Base-by-base conservation (phyloP, 1,140 invertebrate genomes). In the Hirudo medicinalis region DNA sequence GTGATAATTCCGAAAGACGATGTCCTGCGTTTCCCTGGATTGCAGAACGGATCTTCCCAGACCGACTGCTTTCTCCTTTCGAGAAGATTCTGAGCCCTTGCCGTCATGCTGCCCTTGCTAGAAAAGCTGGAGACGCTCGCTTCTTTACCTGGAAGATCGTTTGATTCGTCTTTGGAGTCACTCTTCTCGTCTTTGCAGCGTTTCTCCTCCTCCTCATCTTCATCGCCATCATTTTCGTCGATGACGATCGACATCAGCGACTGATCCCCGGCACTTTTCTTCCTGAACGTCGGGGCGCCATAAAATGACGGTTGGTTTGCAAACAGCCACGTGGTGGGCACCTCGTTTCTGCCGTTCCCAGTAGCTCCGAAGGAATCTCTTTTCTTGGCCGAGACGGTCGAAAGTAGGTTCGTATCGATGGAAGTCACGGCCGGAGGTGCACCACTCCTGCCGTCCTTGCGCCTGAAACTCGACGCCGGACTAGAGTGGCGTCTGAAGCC, bases 161-260 rank as follows among this genome's bases (percentile, higher is more conserved):
- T 49, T 17, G 43, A 49, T 49, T 49, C 43, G 43, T 49, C 43
- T 49, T 49, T 49, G 15, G 43, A 49, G 43, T 49, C 43, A 9
- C 43, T 49, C 11, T 49, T 49, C 13, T 49, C 43, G 13, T 49
- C 43, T 49, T 49, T 49, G 43, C 43, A 49, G 43, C 43, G 43
- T 17, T 70, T 53, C n/a, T 70, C 53, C 2, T 70, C 53, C 53
- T 72, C 72, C n/a, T 72, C 72, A 20, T 71, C 68, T 27, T 72
- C 72, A 17, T 72, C 72, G 27, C 72, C 67, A 53, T 72, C 72
- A 32, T 72, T 67, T 43, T 72, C 72, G 27, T 72, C 72, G 43
- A 72, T 72, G 36, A 36, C 32, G 8, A 72, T 40, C 15, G 72
- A 72, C 49, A 69, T 54, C 6, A 72, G 70, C 5, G 72, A 72